Percentiles rank a stretch among this genome's conserved stretches.
phyloP scores from a whole-genome alignment of 2,797 vertebrate species.

The Rhinophrynus dorsalis region DNA sequence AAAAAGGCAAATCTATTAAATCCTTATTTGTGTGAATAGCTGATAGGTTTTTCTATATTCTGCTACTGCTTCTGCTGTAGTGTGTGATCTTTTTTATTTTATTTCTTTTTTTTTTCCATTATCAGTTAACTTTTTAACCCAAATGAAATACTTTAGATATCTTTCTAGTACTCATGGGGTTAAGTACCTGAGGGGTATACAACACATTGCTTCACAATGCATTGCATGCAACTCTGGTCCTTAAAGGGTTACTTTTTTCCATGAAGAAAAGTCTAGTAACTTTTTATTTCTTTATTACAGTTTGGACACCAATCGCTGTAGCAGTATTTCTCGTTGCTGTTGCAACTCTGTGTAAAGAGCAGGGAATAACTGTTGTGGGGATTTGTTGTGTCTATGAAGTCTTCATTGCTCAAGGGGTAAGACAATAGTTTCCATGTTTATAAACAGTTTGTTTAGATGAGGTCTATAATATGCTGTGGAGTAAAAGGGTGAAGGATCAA shows the following conservation, averaged over 20 bases:
- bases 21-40: too few species aligned
- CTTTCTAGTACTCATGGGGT: too few species aligned
- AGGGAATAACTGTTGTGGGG: slow-evolving; percentile 96
- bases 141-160: neutral
- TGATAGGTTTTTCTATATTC: too few species aligned
- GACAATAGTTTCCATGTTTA: too few species aligned
- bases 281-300: slow-evolving; percentile 65
- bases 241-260: too few species aligned
- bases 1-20: too few species aligned
- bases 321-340: slow-evolving; percentile 90
- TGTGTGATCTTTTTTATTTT: too few species aligned
- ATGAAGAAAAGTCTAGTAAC: neutral
- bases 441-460: too few species aligned
- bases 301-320: slow-evolving; percentile 88
- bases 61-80: too few species aligned
- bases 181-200: too few species aligned
- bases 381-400: slow-evolving; percentile 97
- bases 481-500: neutral
- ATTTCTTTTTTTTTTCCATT: neutral
- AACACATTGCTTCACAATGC: too few species aligned
- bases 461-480: neutral
- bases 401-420: slow-evolving; percentile 96
- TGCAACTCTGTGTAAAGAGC: slow-evolving; percentile 95
- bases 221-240: too few species aligned
- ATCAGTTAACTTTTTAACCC: neutral